Evolutionary conservation across 1,140 invertebrate species (phyloP).

Genomic region (Drosophila mojavensis): DNA sequence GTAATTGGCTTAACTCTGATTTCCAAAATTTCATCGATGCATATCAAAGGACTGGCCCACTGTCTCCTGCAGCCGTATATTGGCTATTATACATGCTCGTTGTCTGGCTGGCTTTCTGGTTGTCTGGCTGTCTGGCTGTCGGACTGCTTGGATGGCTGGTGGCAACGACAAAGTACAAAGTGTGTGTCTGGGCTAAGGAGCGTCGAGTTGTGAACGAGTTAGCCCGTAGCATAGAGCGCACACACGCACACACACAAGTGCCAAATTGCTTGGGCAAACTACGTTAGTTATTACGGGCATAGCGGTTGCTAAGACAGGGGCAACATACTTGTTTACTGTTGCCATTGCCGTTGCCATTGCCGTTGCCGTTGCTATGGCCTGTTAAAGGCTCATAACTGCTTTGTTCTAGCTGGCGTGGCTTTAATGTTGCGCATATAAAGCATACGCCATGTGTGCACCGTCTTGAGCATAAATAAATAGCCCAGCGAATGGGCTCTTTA

Average conservation of each 20-base stretch:
- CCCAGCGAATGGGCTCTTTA: conserved; percentile 11
- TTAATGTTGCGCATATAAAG: conserved; percentile 46
- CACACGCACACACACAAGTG: conserved; percentile 52
- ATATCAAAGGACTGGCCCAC: conserved; percentile 30
- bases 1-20: conserved; percentile 12
- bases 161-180: neutral
- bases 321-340: conserved; percentile 36
- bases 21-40: conserved; percentile 28
- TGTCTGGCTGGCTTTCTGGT: neutral
- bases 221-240: conserved; percentile 50
- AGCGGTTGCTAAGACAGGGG: conserved; percentile 50
- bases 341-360: conserved; percentile 1
- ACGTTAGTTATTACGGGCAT: conserved; percentile 68
- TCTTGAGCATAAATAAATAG: conserved; percentile 25
- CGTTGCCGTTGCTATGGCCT: conserved; percentile 53
- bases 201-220: neutral
- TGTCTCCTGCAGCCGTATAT: neutral
- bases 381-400: conserved; percentile 53
- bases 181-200: neutral
- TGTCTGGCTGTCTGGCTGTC: neutral
- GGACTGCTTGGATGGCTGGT: too few species aligned
- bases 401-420: conserved; percentile 32
- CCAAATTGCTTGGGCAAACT: conserved; percentile 76
- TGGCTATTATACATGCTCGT: neutral
- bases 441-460: conserved; percentile 49